These are phyloP conservation scores for Phyto melanocephala DNA, from an alignment of 2,888 invertebrate species.

Conservation along the genomic window DNA sequence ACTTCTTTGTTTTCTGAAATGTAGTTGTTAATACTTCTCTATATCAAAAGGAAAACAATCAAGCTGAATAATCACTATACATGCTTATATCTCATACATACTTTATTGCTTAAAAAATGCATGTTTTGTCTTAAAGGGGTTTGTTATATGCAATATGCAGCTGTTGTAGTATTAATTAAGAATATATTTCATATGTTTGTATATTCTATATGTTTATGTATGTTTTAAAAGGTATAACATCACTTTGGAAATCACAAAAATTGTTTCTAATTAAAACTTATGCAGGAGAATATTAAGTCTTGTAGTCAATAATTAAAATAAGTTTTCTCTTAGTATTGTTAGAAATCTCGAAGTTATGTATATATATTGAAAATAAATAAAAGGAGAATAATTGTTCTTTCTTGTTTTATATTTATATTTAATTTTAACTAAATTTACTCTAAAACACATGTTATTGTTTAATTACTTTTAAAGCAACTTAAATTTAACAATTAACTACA, in stretches of 20 bases:
- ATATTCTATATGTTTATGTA: neutral
- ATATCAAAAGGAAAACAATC: conserved; percentile 66
- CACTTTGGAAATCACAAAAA: neutral
- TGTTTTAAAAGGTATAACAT: neutral
- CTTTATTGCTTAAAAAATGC: neutral
- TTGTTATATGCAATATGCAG: neutral
- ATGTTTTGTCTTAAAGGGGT: conserved; percentile 2
- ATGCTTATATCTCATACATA: neutral
- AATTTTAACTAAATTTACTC: no score
- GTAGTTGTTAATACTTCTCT: conserved; percentile 13
- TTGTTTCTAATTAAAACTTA: neutral
- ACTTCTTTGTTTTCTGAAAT: conserved; percentile 9
- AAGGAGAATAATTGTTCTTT: no score
- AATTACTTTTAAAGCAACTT: no score
- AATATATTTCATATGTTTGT: conserved; percentile 2
- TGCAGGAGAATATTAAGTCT: neutral
- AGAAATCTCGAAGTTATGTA: no score
- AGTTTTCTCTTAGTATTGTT: no score
- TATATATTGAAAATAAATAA: no score
- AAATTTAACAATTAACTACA: no score
- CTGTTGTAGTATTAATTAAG: conserved; percentile 10
- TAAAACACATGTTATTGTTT: no score
- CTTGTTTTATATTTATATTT: no score
- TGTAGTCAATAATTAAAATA: neutral
- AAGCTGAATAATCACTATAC: conserved; percentile 64